Conservation (phyloP, 1,140 invertebrate genomes). For the Anastrepha obliqua region DNA sequence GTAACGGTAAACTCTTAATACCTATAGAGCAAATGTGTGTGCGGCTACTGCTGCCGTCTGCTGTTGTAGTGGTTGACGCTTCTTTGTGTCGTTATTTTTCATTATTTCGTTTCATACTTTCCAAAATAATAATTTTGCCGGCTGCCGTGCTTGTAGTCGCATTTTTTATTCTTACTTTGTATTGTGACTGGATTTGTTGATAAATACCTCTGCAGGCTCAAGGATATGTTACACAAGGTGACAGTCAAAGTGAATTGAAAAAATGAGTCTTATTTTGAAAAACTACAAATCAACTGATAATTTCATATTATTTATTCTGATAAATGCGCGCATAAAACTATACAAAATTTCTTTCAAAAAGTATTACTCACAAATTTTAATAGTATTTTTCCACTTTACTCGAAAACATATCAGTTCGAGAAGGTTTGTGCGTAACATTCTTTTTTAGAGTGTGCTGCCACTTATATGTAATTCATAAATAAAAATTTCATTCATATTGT, state of each 20-base stretch:
- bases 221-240: not conserved
- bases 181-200: not conserved
- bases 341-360: too few species aligned
- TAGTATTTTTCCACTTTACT: too few species aligned
- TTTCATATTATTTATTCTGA: too few species aligned
- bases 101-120: constrained; percentile 30
- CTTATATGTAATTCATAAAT: too few species aligned
- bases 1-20: not conserved
- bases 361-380: too few species aligned
- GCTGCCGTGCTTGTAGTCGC: not conserved
- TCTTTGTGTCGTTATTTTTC: constrained; percentile 36
- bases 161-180: not conserved
- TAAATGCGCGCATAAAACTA: too few species aligned
- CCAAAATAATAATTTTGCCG: not conserved
- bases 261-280: too few species aligned
- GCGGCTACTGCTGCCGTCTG: not conserved
- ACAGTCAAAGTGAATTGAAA: not conserved
- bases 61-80: not conserved
- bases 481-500: too few species aligned
- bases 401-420: too few species aligned
- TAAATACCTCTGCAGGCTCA: not conserved
- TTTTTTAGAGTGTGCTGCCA: too few species aligned
- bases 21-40: not conserved
- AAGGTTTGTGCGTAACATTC: too few species aligned
- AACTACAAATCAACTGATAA: too few species aligned